phyloP scores from a whole-genome alignment of 2,797 vertebrate species.

The Cheirogaleus major region DNA sequence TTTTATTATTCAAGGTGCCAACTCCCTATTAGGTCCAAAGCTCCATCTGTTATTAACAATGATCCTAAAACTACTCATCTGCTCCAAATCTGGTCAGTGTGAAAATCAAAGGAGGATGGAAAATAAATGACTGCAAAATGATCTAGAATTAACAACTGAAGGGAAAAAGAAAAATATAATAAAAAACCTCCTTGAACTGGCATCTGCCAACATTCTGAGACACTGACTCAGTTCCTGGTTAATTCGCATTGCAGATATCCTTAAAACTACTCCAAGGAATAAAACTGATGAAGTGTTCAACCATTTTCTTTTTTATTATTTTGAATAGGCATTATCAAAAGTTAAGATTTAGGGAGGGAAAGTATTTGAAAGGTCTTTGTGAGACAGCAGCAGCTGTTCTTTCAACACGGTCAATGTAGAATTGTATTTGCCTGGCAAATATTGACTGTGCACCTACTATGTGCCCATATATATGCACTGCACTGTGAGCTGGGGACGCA shows the following conservation, averaged over 20 bases:
- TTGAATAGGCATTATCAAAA: background rate
- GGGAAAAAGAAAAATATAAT: background rate
- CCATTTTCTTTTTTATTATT: background rate
- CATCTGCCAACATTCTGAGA: constrained; percentile 14
- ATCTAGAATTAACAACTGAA: constrained; percentile 23
- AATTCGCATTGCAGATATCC: background rate
- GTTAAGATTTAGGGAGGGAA: background rate
- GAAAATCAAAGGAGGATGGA: constrained; percentile 39
- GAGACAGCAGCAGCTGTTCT: background rate
- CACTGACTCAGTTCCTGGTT: background rate
- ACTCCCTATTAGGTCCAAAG: background rate
- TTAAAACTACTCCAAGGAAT: background rate
- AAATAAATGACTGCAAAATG: constrained; percentile 38
- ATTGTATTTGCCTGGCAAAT: background rate
- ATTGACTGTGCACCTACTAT: background rate
- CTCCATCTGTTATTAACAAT: constrained; percentile 50
- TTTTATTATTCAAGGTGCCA: constrained; percentile 15
- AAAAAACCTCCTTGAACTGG: background rate
- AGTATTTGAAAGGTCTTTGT: background rate
- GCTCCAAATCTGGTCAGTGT: constrained; percentile 16
- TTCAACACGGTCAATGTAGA: background rate
- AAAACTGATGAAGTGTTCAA: background rate
- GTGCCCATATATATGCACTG: background rate
- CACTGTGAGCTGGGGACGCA: background rate
- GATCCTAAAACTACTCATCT: constrained; percentile 42